Conservation (phyloP, 2,888 invertebrate genomes). For the Trachelus tabidus region DNA sequence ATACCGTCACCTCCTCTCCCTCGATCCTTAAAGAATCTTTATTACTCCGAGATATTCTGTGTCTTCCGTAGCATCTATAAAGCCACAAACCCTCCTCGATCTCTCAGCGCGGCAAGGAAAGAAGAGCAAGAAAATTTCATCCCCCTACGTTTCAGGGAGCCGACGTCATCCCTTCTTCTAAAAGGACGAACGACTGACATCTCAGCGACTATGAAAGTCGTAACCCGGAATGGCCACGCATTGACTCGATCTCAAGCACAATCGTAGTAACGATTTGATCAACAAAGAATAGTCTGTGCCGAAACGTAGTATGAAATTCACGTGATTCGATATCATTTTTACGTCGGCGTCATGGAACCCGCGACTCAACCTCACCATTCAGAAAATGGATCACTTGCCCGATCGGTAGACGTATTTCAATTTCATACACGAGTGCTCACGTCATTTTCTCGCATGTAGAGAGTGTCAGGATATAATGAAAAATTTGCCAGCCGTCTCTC, state of each 20-base stretch:
- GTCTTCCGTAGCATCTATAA: background rate
- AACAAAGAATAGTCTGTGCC: background rate
- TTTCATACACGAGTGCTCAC: slow-evolving; percentile 53
- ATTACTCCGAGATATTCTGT: background rate
- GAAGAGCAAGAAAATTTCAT: background rate
- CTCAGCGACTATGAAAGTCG: background rate
- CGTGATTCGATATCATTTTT: slow-evolving; percentile 37
- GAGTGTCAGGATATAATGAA: slow-evolving; percentile 54
- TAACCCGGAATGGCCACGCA: background rate
- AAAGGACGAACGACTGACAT: background rate
- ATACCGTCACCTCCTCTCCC: background rate
- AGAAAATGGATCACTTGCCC: slow-evolving; percentile 44
- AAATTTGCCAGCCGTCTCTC: slow-evolving; percentile 47
- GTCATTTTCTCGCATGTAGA: slow-evolving; percentile 49
- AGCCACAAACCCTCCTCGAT: background rate
- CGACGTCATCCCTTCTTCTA: background rate
- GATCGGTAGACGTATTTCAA: slow-evolving; percentile 56
- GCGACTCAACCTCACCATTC: background rate
- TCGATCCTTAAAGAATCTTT: background rate
- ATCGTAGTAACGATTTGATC: background rate
- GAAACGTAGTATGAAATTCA: background rate
- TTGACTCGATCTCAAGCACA: background rate
- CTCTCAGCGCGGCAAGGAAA: background rate
- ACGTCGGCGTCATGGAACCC: slow-evolving; percentile 19
- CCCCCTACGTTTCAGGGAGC: background rate